phyloP scores from a whole-genome alignment of 2,888 invertebrate species.

The Drosophila multiciliata region DNA sequence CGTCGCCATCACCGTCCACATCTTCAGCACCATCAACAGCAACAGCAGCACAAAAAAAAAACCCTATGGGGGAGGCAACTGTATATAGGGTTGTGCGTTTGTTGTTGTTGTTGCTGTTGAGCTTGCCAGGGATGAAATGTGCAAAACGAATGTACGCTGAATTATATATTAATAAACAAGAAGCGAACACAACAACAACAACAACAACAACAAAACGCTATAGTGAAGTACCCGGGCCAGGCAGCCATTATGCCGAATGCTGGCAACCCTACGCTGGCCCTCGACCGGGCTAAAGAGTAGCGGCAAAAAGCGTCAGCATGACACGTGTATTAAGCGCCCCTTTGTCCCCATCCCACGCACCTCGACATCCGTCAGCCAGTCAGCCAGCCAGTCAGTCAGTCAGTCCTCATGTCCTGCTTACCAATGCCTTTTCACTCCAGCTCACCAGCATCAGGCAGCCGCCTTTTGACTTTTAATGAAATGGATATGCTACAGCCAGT shows the following conservation, averaged over 20 bases:
- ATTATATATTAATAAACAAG: constrained; percentile 72
- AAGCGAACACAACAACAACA: constrained; percentile 29
- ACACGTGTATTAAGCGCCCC: constrained; percentile 64
- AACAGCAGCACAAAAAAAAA: constrained; percentile 5
- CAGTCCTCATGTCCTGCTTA: neutral
- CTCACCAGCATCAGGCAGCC: constrained; percentile 49
- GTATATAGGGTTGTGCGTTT: constrained; percentile 60
- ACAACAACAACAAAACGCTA: constrained; percentile 39
- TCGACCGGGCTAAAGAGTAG: constrained; percentile 4
- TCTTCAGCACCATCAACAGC: constrained; percentile 54
- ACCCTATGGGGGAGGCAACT: constrained; percentile 18
- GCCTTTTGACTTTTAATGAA: constrained; percentile 80
- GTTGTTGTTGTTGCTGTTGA: constrained; percentile 23
- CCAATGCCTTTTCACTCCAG: neutral
- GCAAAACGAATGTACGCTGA: constrained; percentile 43
- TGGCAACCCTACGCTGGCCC: constrained; percentile 57
- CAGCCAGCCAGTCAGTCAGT: neutral
- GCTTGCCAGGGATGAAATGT: constrained; percentile 73
- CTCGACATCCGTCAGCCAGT: neutral
- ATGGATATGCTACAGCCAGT: constrained; percentile 67
- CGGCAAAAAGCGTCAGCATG: constrained; percentile 63
- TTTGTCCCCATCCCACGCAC: neutral
- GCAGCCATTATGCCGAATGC: constrained; percentile 74
- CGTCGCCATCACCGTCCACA: constrained; percentile 54
- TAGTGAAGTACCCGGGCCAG: constrained; percentile 63